These are phyloP conservation scores for Orchestia grillus DNA, from an alignment of 1,140 invertebrate species.

Conservation along the genomic window DNA sequence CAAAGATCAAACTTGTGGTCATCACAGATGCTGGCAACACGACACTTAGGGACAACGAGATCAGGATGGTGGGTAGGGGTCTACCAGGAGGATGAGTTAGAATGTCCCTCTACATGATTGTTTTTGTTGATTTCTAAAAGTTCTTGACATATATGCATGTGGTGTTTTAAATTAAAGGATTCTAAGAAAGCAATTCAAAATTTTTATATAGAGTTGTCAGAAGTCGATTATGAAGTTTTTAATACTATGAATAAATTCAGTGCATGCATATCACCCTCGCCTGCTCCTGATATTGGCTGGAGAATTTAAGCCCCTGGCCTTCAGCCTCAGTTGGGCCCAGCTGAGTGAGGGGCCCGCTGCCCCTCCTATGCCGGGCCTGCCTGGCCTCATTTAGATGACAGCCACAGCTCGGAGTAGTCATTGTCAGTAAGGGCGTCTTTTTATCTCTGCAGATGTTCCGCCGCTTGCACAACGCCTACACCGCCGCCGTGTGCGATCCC, in stretches of 20 bases:
- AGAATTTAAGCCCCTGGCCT: too few relatives aligned
- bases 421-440: neutral
- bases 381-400: too few relatives aligned
- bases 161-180: too few relatives aligned
- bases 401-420: neutral
- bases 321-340: too few relatives aligned
- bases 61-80: slow-evolving; percentile 76
- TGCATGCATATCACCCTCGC: too few relatives aligned
- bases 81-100: neutral
- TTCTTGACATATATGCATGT: neutral
- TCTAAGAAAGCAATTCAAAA: too few relatives aligned
- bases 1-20: slow-evolving; percentile 94
- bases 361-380: too few relatives aligned
- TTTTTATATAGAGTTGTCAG: too few relatives aligned
- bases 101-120: neutral
- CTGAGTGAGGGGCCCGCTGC: too few relatives aligned
- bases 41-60: slow-evolving; percentile 92
- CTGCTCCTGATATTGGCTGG: too few relatives aligned
- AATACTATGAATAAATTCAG: too few relatives aligned
- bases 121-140: neutral
- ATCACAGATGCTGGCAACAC: slow-evolving; percentile 92
- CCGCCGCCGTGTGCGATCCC: slow-evolving; percentile 93
- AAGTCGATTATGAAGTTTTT: too few relatives aligned
- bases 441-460: slow-evolving; percentile 78
- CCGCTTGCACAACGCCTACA: slow-evolving; percentile 89